Evolutionary conservation across 2,888 invertebrate species (phyloP).

Genomic region (Parnassius apollo): DNA sequence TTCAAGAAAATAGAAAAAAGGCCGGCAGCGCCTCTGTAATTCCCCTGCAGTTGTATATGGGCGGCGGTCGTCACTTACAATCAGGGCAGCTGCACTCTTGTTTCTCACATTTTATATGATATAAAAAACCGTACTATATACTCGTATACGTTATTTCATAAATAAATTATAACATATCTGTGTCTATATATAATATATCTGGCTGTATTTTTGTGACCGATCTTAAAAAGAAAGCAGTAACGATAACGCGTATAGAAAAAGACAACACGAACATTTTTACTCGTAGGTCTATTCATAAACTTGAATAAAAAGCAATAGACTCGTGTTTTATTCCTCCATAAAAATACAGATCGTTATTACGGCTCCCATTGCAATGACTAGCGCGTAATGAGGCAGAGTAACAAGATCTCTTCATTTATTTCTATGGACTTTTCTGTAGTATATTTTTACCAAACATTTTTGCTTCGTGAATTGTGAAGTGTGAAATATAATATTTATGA

Average conservation of each 20-base stretch:
- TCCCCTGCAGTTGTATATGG: too few relatives aligned
- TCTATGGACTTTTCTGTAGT: constrained; percentile 11
- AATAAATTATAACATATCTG: too few relatives aligned
- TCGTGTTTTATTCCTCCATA: constrained; percentile 24
- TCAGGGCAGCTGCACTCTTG: too few relatives aligned
- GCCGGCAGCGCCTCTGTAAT: too few relatives aligned
- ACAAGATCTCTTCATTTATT: constrained; percentile 21
- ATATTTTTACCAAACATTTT: constrained; percentile 8
- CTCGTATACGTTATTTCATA: too few relatives aligned
- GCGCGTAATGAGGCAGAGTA: constrained; percentile 23
- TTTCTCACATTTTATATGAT: too few relatives aligned
- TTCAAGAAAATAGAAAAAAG: too few relatives aligned
- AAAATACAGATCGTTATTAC: constrained; percentile 27
- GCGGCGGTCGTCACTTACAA: too few relatives aligned
- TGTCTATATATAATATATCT: too few relatives aligned
- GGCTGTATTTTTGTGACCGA: too few relatives aligned
- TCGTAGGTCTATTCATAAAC: constrained; percentile 10
- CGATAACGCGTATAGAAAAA: not conserved
- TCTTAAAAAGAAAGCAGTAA: too few relatives aligned
- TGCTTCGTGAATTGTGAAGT: constrained; percentile 7
- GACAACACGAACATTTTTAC: constrained; percentile 2
- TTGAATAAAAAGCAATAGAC: constrained; percentile 5
- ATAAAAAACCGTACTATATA: too few relatives aligned
- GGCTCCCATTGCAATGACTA: constrained; percentile 12
- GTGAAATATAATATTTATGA: constrained; percentile 7